Conservation (phyloP, 2,797 vertebrate species). For the Scarus forsteni region DNA sequence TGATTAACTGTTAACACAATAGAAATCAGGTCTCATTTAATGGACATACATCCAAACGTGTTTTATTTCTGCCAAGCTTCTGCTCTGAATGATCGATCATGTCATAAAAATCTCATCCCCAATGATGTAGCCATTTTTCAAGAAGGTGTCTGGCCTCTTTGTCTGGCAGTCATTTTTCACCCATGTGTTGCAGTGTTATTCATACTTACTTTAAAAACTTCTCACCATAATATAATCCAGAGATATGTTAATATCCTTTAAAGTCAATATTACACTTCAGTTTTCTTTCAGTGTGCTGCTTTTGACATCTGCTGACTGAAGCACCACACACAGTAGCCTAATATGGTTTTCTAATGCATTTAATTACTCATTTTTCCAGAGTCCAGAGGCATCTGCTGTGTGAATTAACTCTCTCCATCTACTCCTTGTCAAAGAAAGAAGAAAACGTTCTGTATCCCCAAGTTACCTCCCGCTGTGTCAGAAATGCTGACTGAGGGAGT, state of each 20-base stretch:
- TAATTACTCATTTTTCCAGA: conserved; percentile 51
- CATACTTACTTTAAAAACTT: conserved; percentile 38
- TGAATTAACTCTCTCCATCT: conserved; percentile 63
- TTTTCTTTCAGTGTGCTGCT: conserved; percentile 23
- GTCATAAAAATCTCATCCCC: conserved; percentile 62
- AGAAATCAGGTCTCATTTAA: conserved; percentile 70
- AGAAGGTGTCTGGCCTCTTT: conserved; percentile 59
- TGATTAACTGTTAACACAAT: conserved; percentile 72
- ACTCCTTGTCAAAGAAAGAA: conserved; percentile 57
- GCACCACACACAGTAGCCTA: conserved; percentile 37
- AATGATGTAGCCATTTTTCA: conserved; percentile 55
- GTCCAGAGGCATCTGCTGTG: conserved; percentile 72
- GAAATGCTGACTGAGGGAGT: conserved; percentile 66
- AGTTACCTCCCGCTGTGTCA: conserved; percentile 66
- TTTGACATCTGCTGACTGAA: conserved; percentile 19
- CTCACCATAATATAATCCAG: conserved; percentile 32
- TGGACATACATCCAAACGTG: conserved; percentile 44
- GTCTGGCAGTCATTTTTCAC: conserved; percentile 53
- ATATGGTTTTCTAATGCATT: conserved; percentile 51
- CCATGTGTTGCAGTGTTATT: conserved; percentile 42
- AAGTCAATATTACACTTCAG: conserved; percentile 26
- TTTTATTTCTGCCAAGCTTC: conserved; percentile 52
- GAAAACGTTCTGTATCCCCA: conserved; percentile 60
- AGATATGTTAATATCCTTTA: conserved; percentile 31
- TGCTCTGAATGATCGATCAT: conserved; percentile 55